Evolutionary conservation across 2,797 vertebrate species (phyloP), one percentile per base, ranked within the genome.

Genomic region (Otolemur crassicaudatus): DNA sequence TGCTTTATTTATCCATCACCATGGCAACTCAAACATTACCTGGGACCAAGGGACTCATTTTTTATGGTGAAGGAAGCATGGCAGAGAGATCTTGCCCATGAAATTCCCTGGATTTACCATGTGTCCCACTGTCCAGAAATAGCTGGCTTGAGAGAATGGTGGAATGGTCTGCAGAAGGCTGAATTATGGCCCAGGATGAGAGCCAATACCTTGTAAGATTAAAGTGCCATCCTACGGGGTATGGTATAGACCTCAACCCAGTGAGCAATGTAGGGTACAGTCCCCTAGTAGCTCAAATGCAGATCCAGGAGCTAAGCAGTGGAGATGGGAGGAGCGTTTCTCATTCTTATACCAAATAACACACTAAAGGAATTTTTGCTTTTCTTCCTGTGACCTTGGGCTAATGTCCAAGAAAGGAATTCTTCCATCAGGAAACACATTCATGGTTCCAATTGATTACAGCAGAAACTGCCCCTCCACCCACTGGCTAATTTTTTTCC

Each of bases 321-420:
- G 25, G 19, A 13, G 34, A 56, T 23, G 17, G 34, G 58, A 31
- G 31, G 4, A 27, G 29, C 49, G 46, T 56, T 22, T 49, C 72
- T 29, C 17, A 0, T 40, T n/a, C 3, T 29, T 5, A 69, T 46
- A 94, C 58, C 83, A 72, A 49, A 37, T 8, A 65, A 17, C 29
- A 56, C 31, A 14, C 53, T 31, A 46, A 49, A 65, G 87, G 92
- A 87, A 72, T 53, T 65, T 69, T 12, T 85, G 34, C 83, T 80
- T 95, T 92, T 87, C 96, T 93, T 95, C 95, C 90, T 87, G 90
- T 87, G 90, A 92, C 96, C 95, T 84, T 94, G 87, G 96, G 76
- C 75, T 56, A 49, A 17, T 20, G 80, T 94, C 92, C 87, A 79
- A 46, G 92, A 89, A 88, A 63, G 25, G 72, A 90, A 60, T 65